phyloP scores from a whole-genome alignment of 2,888 invertebrate species.

The Gortyna flavago region DNA sequence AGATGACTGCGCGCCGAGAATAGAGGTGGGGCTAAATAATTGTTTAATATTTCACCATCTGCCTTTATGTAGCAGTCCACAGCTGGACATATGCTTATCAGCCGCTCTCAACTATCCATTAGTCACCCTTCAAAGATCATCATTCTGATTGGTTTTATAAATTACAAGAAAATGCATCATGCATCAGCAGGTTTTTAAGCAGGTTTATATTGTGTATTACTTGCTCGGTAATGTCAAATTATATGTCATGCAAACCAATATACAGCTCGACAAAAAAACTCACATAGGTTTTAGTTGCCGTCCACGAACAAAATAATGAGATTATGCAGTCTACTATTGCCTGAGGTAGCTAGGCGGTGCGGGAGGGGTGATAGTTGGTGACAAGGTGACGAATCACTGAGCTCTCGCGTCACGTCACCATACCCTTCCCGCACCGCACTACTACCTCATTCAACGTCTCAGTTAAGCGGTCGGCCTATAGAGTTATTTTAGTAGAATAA shows the following conservation, averaged over 20 bases:
- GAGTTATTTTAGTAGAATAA: background rate
- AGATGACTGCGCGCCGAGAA: constrained; percentile 74
- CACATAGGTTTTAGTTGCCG: background rate
- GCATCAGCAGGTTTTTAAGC: background rate
- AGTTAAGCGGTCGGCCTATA: no score
- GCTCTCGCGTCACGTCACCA: no score
- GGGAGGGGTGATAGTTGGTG: no score
- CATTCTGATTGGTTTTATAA: background rate
- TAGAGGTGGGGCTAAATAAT: constrained; percentile 68
- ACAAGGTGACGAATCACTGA: no score
- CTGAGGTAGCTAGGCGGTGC: no score
- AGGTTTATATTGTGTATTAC: background rate
- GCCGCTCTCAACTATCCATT: background rate
- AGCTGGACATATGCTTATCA: background rate
- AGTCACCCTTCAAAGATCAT: background rate
- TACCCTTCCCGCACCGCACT: no score
- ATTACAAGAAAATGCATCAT: background rate
- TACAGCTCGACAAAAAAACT: background rate
- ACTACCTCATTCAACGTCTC: no score
- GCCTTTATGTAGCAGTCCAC: background rate
- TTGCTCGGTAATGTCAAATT: background rate
- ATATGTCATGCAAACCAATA: background rate
- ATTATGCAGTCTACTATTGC: background rate
- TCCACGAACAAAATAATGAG: background rate
- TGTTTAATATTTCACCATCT: background rate